phyloP scores from a whole-genome alignment of 2,888 invertebrate species.

The Pycnomerus fuliginosus region DNA sequence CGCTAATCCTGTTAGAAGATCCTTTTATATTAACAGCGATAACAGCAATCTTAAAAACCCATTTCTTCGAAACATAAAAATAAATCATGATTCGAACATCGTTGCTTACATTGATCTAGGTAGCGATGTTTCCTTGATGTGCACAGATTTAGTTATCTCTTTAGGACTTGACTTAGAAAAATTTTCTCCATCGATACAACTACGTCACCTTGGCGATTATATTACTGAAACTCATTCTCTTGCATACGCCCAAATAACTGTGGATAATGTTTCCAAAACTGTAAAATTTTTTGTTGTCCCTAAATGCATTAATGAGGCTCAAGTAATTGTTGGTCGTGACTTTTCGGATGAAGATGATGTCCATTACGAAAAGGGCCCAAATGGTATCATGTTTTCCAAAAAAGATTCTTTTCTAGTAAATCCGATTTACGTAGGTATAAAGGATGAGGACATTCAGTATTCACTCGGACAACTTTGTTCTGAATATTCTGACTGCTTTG shows the following conservation, averaged over 20 bases:
- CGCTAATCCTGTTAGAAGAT: too few species aligned
- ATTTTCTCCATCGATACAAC: not conserved
- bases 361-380: slow-evolving; percentile 2
- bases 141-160: not conserved
- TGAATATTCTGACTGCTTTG: slow-evolving; percentile 1
- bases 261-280: not conserved
- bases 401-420: too few species aligned
- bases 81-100: too few species aligned
- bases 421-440: too few species aligned
- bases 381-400: slow-evolving; percentile 2
- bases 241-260: not conserved
- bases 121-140: too few species aligned
- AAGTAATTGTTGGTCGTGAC: slow-evolving; percentile 2
- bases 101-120: too few species aligned
- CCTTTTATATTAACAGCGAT: too few species aligned
- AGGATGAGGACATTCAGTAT: not conserved
- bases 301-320: not conserved
- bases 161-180: not conserved
- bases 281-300: slow-evolving; percentile 1
- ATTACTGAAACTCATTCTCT: not conserved
- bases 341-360: not conserved
- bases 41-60: too few species aligned
- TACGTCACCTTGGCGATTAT: slow-evolving; percentile 1
- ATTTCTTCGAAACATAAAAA: too few species aligned
- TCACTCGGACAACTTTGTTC: not conserved